Conservation (phyloP, 2,797 vertebrate genomes). For the Phoeniculus purpureus region DNA sequence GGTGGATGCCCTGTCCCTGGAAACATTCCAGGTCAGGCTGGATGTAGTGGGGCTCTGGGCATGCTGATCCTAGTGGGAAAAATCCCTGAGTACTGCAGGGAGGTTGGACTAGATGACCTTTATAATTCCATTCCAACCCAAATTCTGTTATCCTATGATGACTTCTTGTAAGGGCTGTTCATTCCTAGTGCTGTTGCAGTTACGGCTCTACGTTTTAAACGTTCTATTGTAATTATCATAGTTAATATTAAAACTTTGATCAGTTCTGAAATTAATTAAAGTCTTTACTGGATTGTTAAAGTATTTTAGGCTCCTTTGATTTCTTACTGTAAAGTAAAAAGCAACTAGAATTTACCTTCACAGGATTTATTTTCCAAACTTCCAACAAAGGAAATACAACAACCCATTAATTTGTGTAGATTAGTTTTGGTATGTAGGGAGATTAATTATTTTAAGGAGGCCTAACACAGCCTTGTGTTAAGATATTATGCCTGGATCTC, state of each 20-base stretch:
- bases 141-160: background rate
- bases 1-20: background rate
- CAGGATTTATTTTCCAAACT: background rate
- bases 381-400: background rate
- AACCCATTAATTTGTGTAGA: background rate
- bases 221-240: background rate
- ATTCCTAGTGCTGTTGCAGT: background rate
- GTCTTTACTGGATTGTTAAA: background rate
- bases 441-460: background rate
- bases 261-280: background rate
- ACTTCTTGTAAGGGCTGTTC: background rate
- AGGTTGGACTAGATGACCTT: background rate
- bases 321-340: background rate
- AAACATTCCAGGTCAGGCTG: background rate
- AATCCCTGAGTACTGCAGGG: background rate
- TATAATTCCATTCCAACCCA: background rate
- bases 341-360: background rate
- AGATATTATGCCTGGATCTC: background rate
- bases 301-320: background rate
- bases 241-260: background rate
- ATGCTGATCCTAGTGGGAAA: background rate
- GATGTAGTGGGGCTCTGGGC: rapidly evolving
- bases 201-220: background rate
- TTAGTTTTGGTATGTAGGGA: background rate
- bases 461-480: background rate